phyloP scores from a whole-genome alignment of 2,888 invertebrate species.

The Tipula unca region DNA sequence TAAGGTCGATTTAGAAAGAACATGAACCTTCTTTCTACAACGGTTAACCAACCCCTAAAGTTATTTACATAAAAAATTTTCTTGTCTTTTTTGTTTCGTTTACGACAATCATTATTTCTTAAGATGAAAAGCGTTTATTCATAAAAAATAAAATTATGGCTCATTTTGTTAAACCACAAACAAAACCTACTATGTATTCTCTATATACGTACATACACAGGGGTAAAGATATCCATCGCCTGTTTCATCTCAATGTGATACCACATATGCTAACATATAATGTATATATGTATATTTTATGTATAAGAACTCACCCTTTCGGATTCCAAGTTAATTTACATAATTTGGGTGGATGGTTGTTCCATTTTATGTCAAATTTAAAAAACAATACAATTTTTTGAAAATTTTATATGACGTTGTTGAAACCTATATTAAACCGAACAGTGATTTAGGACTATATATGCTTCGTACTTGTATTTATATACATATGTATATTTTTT shows the following conservation, averaged over 20 bases:
- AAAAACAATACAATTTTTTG: neutral
- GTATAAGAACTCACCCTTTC: neutral
- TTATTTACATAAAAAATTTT: neutral
- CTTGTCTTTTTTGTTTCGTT: neutral
- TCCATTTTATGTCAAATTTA: neutral
- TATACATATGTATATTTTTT: neutral
- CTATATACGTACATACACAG: neutral
- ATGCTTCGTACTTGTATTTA: neutral
- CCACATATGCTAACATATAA: neutral
- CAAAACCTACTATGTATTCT: neutral
- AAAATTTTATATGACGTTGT: neutral
- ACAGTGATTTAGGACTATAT: constrained; percentile 1
- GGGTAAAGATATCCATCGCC: neutral
- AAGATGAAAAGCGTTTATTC: neutral
- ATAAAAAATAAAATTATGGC: neutral
- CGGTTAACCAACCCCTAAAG: neutral
- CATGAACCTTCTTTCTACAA: neutral
- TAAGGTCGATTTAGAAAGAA: neutral
- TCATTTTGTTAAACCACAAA: neutral
- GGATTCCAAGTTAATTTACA: neutral
- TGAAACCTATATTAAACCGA: neutral
- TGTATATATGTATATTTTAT: neutral
- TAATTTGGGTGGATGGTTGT: neutral
- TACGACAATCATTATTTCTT: neutral
- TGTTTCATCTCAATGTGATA: neutral